These are phyloP conservation scores for Amorpha juglandis DNA, from an alignment of 2,888 invertebrate species.

Conservation along the genomic window DNA sequence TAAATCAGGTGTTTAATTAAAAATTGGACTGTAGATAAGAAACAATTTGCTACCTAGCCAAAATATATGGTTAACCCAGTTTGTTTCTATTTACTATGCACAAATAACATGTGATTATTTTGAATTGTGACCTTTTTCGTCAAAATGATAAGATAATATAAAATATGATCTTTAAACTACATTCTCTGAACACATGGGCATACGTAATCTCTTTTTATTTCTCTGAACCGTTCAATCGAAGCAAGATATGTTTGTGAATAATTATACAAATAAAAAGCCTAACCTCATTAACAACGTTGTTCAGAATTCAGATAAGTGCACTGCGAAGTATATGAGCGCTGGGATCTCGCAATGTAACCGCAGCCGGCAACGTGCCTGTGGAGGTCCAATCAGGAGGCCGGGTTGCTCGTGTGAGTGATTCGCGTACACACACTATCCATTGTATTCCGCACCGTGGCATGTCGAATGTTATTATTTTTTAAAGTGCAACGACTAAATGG, in stretches of 20 bases:
- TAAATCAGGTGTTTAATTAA: too few relatives aligned
- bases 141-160: constrained; percentile 2
- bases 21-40: too few relatives aligned
- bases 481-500: constrained; percentile 44
- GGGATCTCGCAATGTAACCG: constrained; percentile 64
- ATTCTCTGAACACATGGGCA: background rate
- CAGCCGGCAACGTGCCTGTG: constrained; percentile 43
- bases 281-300: constrained; percentile 21
- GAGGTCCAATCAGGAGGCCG: constrained; percentile 50
- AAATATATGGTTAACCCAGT: background rate
- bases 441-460: constrained; percentile 45
- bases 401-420: constrained; percentile 46
- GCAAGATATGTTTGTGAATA: background rate
- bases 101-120: background rate
- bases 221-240: background rate
- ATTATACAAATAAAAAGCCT: constrained; percentile 13
- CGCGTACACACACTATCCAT: constrained; percentile 47
- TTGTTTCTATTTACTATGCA: background rate
- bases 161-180: background rate
- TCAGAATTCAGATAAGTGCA: constrained; percentile 56
- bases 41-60: too few relatives aligned
- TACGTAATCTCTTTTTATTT: too few relatives aligned
- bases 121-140: background rate
- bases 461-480: constrained; percentile 46
- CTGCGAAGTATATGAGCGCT: constrained; percentile 66